Conservation (phyloP, 2,888 invertebrate species). For the Lasioglossum lativentre region DNA sequence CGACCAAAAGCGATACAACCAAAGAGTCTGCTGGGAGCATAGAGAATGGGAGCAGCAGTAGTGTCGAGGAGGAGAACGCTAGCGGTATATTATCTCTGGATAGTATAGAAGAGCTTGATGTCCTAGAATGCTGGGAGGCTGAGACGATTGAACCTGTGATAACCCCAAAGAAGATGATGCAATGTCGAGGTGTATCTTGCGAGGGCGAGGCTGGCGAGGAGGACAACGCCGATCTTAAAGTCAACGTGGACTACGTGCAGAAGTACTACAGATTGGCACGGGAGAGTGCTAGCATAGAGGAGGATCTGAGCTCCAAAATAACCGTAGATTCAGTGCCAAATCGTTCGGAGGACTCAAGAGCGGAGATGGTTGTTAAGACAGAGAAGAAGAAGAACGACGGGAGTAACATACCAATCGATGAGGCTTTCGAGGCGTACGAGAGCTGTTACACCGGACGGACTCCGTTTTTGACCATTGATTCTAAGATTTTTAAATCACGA, state of each 20-base stretch:
- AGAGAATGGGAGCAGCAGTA: constrained; percentile 49
- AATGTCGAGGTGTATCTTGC: constrained; percentile 64
- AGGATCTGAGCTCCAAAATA: constrained; percentile 54
- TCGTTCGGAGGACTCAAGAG: constrained; percentile 68
- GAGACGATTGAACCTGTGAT: constrained; percentile 79
- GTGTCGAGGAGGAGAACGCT: constrained; percentile 55
- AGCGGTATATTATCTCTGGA: constrained; percentile 70
- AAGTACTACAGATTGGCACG: constrained; percentile 81
- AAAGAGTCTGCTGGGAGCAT: constrained; percentile 12
- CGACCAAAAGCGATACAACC: constrained; percentile 15
- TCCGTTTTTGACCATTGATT: constrained; percentile 61
- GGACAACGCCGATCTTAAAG: constrained; percentile 66
- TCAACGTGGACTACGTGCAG: constrained; percentile 77
- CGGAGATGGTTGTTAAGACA: constrained; percentile 67
- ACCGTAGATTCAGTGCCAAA: constrained; percentile 70
- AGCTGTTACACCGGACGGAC: constrained; percentile 77
- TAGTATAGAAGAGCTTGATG: constrained; percentile 84
- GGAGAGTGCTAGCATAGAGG: constrained; percentile 73
- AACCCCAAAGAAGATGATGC: constrained; percentile 70
- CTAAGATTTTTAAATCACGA: constrained; percentile 65
- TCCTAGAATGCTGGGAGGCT: constrained; percentile 85
- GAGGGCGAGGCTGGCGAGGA: constrained; percentile 74
- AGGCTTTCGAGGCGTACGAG: constrained; percentile 82
- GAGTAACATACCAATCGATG: constrained; percentile 75
- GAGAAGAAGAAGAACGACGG: constrained; percentile 42